These are phyloP conservation scores for Sterrhoptilus dennistouni DNA, from an alignment of 2,113 vertebrate genomes.

Conservation along the genomic window DNA sequence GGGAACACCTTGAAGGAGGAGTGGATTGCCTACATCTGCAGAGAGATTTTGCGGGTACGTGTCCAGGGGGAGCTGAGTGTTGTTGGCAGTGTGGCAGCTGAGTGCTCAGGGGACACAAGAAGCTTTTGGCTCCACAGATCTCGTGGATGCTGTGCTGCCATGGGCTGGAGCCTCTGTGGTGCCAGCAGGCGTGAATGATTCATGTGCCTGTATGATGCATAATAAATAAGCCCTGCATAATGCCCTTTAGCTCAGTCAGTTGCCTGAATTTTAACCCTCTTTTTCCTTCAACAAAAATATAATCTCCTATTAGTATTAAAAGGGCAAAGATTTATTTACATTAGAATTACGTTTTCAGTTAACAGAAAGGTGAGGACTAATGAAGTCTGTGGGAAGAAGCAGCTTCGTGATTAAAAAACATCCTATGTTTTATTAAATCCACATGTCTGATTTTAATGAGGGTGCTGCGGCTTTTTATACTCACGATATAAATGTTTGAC, in stretches of 20 bases:
- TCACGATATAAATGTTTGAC: neutral
- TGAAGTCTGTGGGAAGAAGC: neutral
- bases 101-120: neutral
- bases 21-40: constrained; percentile 98
- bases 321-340: neutral
- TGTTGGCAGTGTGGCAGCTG: neutral
- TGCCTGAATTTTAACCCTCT: constrained; percentile 1
- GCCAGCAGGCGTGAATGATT: constrained; percentile 37
- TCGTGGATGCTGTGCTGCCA: neutral
- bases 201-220: constrained; percentile 46
- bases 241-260: neutral
- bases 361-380: neutral
- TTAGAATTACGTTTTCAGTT: neutral
- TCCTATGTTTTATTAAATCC: neutral
- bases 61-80: neutral
- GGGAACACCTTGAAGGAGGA: constrained; percentile 98
- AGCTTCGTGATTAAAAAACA: neutral
- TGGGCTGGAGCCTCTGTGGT: neutral
- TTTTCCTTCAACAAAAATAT: neutral
- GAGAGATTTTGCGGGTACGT: constrained; percentile 94
- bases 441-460: neutral
- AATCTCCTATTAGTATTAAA: neutral
- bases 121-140: neutral
- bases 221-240: constrained; percentile 34
- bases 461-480: neutral